Base-by-base conservation (phyloP, 2,797 vertebrate species). In the Taenioides sp. region DNA sequence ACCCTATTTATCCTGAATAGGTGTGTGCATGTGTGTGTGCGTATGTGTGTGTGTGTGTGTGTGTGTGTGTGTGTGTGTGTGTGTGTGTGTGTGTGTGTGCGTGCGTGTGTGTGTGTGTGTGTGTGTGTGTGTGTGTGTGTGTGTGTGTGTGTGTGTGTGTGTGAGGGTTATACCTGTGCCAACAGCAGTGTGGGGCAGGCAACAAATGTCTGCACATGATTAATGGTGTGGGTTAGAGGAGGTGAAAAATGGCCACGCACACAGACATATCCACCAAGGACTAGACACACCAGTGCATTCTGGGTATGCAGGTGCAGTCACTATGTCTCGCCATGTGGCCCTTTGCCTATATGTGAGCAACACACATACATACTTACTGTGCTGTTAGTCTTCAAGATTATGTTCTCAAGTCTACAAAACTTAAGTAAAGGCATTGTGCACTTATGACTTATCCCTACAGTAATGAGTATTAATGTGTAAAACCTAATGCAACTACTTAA, bases 1-100 rank as follows among this genome's bases (percentile, higher is more conserved):
- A 78, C 73, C 75, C 76, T 78, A 84, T 90, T 85, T 84, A 87
- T 89, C 65, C 69, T 23, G 78, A 60, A 52, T 70, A 68, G 61
- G 71, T 78, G 80, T 76, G 34, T 2, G n/a, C n/a, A n/a, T n/a
- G n/a, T n/a, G n/a, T n/a, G n/a, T n/a, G n/a, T n/a, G n/a, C n/a
- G n/a, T n/a, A n/a, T 40, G 52, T 68, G 68, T 50, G 49, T 49
- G 57, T 68, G 65, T 62, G 67, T 78, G 76, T 74, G 27, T 74
- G 66, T 65, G 54, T 70, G 67, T 66, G 43, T 40, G 55, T 49
- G 58, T 80, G 70, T 76, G 73, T 74, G 58, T 31, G 65, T n/a
- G n/a, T n/a, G n/a, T n/a, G n/a, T n/a, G n/a, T n/a, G n/a, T n/a
- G n/a, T n/a, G n/a, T n/a, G n/a, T n/a, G n/a, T n/a, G n/a, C n/a